phyloP scores from a whole-genome alignment of 1,140 invertebrate genomes.

The Neocloeon triangulifer region DNA sequence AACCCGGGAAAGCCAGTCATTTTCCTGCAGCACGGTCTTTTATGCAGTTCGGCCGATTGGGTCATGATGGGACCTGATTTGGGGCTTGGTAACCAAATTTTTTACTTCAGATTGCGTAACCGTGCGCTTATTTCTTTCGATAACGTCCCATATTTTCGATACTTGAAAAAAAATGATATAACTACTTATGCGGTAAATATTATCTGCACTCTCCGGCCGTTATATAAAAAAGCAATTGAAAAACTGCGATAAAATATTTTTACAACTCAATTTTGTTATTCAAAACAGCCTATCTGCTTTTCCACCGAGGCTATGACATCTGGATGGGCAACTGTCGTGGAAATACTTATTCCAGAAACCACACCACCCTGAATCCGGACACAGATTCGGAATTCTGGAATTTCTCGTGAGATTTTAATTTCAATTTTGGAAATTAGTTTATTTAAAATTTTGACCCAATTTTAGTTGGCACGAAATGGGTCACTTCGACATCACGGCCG shows the following conservation, averaged over 20 bases:
- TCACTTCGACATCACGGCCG: constrained; percentile 31
- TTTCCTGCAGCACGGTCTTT: constrained; percentile 25
- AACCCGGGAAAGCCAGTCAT: constrained; percentile 12
- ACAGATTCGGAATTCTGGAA: constrained; percentile 20
- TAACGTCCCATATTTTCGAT: too few relatives aligned
- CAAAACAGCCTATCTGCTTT: constrained; percentile 21
- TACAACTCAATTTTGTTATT: too few relatives aligned
- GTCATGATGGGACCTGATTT: constrained; percentile 18
- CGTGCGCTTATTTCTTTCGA: too few relatives aligned
- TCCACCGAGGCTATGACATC: constrained; percentile 41
- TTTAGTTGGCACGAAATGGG: constrained; percentile 43
- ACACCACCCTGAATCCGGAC: constrained; percentile 26
- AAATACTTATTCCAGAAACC: constrained; percentile 35
- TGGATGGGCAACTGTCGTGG: constrained; percentile 48
- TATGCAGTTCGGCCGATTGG: constrained; percentile 20
- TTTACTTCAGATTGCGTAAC: too few relatives aligned
- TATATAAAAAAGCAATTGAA: too few relatives aligned
- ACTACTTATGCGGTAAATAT: too few relatives aligned
- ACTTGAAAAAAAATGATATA: too few relatives aligned
- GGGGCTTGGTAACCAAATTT: constrained; percentile 16
- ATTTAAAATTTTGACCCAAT: too few relatives aligned
- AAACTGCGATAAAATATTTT: too few relatives aligned
- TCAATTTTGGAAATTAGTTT: too few relatives aligned
- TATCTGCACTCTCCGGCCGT: too few relatives aligned
- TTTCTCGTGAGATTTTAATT: constrained; percentile 21